phyloP scores from a whole-genome alignment of 2,113 vertebrate genomes.

The Paracanthobrama guichenoti region DNA sequence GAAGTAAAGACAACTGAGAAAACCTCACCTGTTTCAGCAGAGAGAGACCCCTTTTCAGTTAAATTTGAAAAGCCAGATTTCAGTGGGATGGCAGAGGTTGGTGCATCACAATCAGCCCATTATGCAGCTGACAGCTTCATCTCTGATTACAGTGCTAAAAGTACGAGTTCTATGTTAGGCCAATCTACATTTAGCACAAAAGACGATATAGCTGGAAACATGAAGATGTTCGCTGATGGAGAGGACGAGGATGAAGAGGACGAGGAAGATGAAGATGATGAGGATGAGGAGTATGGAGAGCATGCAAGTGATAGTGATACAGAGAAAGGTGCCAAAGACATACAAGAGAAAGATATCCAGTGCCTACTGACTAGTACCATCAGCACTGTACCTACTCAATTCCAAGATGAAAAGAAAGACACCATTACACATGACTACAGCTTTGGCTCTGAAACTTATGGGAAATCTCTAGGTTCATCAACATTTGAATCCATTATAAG shows the following conservation, averaged over 20 bases:
- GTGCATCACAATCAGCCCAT: conserved; percentile 34
- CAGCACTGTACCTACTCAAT: conserved; percentile 67
- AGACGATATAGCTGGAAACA: conserved; percentile 66
- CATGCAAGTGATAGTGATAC: conserved; percentile 79
- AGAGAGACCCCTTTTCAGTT: conserved; percentile 56
- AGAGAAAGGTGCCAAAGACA: conserved; percentile 89
- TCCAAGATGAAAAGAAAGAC: conserved; percentile 59
- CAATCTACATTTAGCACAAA: conserved; percentile 66
- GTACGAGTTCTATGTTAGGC: conserved; percentile 51
- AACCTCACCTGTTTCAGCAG: conserved; percentile 55
- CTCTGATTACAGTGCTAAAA: conserved; percentile 60
- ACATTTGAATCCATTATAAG: conserved; percentile 42
- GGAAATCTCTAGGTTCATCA: conserved; percentile 50
- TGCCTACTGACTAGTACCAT: conserved; percentile 61
- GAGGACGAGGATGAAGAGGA: conserved; percentile 78
- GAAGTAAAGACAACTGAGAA: conserved; percentile 37
- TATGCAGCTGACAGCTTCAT: conserved; percentile 63
- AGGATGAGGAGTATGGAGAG: conserved; percentile 69
- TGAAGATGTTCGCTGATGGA: conserved; percentile 72
- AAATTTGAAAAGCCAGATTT: conserved; percentile 46
- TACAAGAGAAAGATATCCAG: conserved; percentile 81
- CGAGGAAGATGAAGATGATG: conserved; percentile 69
- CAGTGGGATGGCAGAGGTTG: conserved; percentile 38
- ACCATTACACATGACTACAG: conserved; percentile 33
- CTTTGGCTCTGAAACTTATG: conserved; percentile 58